A percentile compares a stretch with the other conserved stretches of the same genome.
phyloP scores from a whole-genome alignment of 2,113 vertebrate species.

The Garra rufa region DNA sequence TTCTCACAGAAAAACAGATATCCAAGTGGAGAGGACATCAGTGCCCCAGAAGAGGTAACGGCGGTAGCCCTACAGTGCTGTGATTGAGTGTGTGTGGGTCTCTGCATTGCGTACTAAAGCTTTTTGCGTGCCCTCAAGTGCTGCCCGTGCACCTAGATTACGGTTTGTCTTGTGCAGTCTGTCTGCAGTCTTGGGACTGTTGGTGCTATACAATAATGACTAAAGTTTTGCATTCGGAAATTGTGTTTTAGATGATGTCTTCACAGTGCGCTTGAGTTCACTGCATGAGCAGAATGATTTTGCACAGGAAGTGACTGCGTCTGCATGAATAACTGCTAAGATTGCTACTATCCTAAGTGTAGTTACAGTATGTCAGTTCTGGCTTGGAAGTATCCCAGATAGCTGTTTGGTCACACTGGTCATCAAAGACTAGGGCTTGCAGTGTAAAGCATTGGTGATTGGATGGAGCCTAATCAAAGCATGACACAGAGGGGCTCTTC shows the following conservation, averaged over 20 bases:
- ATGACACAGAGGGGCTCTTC: conserved; percentile 28
- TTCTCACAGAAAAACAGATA: conserved; percentile 77
- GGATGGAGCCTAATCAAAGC: conserved; percentile 42
- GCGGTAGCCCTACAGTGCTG: conserved; percentile 38
- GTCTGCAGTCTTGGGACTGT: conserved; percentile 17
- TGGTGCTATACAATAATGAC: too few species aligned
- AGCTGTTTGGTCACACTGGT: background rate
- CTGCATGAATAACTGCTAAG: conserved; percentile 47
- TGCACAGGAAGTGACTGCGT: conserved; percentile 6
- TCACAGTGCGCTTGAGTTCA: background rate
- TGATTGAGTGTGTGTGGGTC: conserved; percentile 24
- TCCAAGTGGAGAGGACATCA: conserved; percentile 61
- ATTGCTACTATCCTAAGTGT: background rate
- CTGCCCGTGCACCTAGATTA: conserved; percentile 11
- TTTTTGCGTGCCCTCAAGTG: conserved; percentile 36
- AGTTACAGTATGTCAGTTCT: background rate
- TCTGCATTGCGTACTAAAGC: conserved; percentile 53
- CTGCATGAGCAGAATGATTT: conserved; percentile 49
- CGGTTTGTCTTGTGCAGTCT: conserved; percentile 35
- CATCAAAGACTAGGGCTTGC: conserved; percentile 23
- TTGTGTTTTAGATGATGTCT: conserved; percentile 23
- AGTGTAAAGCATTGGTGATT: conserved; percentile 21
- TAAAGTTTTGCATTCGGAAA: background rate
- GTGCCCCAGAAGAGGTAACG: conserved; percentile 75
- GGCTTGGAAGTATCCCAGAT: background rate